phyloP scores from a whole-genome alignment of 2,113 vertebrate species.

The Psephotus haematonotus region DNA sequence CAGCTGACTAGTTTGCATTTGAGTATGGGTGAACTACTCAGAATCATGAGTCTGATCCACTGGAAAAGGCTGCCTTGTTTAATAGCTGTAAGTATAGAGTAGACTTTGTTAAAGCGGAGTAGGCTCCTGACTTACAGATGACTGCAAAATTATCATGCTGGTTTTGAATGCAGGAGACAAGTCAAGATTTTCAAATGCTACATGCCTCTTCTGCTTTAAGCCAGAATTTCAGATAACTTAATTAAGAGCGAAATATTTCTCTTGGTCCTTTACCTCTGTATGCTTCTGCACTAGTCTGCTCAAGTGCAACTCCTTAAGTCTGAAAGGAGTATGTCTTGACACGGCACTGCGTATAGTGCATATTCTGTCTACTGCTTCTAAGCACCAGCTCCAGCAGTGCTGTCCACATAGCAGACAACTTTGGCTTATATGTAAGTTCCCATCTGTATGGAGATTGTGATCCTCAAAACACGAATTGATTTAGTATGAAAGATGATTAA shows the following conservation, averaged over 20 bases:
- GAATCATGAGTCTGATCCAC: background rate
- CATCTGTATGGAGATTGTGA: background rate
- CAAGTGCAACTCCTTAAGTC: background rate
- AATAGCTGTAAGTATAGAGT: background rate
- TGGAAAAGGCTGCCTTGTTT: conserved; percentile 21
- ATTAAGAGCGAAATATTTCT: background rate
- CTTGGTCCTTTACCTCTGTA: background rate
- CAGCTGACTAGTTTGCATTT: background rate
- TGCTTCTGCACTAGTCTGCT: background rate
- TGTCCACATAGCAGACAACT: background rate
- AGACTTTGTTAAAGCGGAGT: background rate
- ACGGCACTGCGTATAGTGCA: accelerated
- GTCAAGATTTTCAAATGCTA: background rate
- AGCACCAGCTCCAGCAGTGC: background rate
- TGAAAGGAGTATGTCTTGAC: background rate
- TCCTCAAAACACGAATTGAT: background rate
- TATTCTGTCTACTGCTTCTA: background rate
- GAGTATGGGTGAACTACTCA: background rate
- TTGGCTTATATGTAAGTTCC: background rate
- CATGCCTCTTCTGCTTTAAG: background rate
- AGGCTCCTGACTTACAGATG: background rate
- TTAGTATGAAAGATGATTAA: background rate
- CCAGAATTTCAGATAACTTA: background rate
- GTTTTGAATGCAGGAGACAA: background rate
- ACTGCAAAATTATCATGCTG: background rate